Evolutionary conservation across 2,113 vertebrate genomes (phyloP), one percentile per base, ranked within the genome.

Genomic region (Barbus barbus): DNA sequence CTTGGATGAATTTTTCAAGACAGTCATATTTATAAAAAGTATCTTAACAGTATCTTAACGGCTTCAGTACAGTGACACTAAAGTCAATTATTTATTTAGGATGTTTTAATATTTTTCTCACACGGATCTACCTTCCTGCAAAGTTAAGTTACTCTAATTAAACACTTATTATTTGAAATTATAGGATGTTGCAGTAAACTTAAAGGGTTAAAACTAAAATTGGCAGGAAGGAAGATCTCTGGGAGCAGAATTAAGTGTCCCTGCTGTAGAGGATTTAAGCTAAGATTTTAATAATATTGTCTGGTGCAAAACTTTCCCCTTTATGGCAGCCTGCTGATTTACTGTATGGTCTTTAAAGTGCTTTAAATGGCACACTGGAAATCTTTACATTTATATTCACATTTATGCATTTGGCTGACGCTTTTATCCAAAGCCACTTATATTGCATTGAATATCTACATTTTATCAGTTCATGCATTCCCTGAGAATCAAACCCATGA

Each of bases 241-340:
- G n/a, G 20, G 12, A 56, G 31, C 48, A 53, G 20, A 77, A 53
- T 56, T 36, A 22, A 58, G 28, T n/a, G 75, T 51, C 31, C 20
- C 48, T 14, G 31, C 75, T 77, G 75, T 77, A 22, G 20, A 77
- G 31, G 51, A 58, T 58, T 77, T 77, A 36, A 36, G 20, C 5
- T 6, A 77, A 77, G 75, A 77, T 58, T 56, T 77, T 56, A 56
- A 33, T n/a, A 11, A 77, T 77, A 76, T n/a, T 36, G 28, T 56
- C 74, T 33, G 20, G 75, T 24, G 18, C 28, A 56, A 36, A 77
- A 72, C 69, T 24, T 36, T 56, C 20, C 12, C 11, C 18, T 36
- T 22, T 36, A 77, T 14, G 28, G 51, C 51, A 38, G 20, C 5
- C 28, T 14, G 51, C 28, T 77, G 75, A 77, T 58, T 56, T 77